Percentiles rank a stretch among this genome's conserved stretches.
These are phyloP conservation scores for Drosophila parvula DNA, from an alignment of 1,140 invertebrate species.

Conservation along the genomic window DNA sequence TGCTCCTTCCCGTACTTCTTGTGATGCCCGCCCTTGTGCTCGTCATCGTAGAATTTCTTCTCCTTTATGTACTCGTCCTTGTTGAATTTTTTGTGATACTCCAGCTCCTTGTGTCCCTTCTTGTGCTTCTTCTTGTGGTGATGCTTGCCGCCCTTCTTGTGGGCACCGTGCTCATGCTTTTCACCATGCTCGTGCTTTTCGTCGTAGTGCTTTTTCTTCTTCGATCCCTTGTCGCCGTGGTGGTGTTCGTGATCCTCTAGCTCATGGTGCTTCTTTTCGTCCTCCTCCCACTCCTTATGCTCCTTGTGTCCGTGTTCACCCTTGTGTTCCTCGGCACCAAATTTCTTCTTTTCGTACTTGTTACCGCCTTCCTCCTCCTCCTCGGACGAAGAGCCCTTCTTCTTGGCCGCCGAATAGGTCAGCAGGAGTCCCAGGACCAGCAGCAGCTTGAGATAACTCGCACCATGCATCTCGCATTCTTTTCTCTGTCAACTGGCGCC, in stretches of 20 bases:
- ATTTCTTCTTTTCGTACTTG: constrained; percentile 85
- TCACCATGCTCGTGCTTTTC: constrained; percentile 86
- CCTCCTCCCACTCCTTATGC: constrained; percentile 80
- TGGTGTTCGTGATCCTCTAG: constrained; percentile 86
- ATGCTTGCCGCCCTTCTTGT: constrained; percentile 88
- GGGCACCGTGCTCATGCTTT: constrained; percentile 86
- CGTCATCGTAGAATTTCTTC: constrained; percentile 91
- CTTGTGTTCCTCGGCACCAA: constrained; percentile 85
- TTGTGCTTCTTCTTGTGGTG: constrained; percentile 88
- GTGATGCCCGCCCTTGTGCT: constrained; percentile 90
- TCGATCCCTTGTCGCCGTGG: constrained; percentile 86
- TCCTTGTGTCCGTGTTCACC: constrained; percentile 87
- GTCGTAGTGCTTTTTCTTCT: constrained; percentile 88
- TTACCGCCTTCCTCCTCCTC: constrained; percentile 84
- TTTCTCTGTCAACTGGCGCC: constrained; percentile 34
- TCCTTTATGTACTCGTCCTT: constrained; percentile 92
- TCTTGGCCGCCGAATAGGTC: constrained; percentile 66
- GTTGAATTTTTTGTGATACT: constrained; percentile 92
- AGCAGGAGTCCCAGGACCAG: constrained; percentile 70
- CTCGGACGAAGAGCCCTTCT: constrained; percentile 70
- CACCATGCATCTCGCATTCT: constrained; percentile 52
- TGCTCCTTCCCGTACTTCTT: constrained; percentile 89
- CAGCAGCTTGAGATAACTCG: constrained; percentile 60
- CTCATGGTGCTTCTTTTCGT: constrained; percentile 88
- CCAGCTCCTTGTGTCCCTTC: constrained; percentile 89